Evolutionary conservation across 2,113 vertebrate genomes (phyloP).

Genomic region (Brienomyrus longianalis): DNA sequence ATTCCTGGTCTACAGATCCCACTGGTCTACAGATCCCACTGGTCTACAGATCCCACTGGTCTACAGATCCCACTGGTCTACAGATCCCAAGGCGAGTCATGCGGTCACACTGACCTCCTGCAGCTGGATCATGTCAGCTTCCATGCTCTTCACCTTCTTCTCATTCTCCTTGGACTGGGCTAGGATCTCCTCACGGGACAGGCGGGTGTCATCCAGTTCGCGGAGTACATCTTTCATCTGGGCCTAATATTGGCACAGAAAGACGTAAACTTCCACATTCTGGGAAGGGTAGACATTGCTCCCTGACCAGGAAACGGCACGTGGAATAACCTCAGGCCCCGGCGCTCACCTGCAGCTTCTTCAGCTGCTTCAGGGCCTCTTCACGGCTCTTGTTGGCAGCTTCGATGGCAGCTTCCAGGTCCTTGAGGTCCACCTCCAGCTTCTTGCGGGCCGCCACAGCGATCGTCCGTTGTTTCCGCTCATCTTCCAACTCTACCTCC

Average conservation of each 20-base stretch:
- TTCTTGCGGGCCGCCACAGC: conserved; percentile 85
- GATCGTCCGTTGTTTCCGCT: conserved; percentile 74
- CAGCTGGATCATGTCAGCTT: conserved; percentile 80
- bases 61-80: neutral
- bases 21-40: neutral
- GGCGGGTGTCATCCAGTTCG: conserved; percentile 80
- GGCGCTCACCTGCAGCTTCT: conserved; percentile 79
- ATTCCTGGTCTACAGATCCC: neutral
- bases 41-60: neutral
- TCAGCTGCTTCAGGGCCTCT: conserved; percentile 86
- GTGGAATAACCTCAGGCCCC: neutral
- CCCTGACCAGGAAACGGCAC: neutral
- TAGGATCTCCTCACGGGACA: conserved; percentile 82
- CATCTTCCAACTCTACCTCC: conserved; percentile 87
- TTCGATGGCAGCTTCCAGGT: conserved; percentile 80
- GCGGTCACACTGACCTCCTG: conserved; percentile 73
- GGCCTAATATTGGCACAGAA: conserved; percentile 52
- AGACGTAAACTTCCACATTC: neutral
- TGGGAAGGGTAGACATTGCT: neutral
- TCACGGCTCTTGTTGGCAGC: conserved; percentile 81
- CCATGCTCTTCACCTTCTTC: conserved; percentile 87
- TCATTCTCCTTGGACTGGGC: conserved; percentile 81
- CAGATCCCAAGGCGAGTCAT: too few relatives aligned
- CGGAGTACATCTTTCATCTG: conserved; percentile 83
- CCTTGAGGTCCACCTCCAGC: conserved; percentile 83